Percentiles rank a stretch among this genome's conserved stretches.
Evolutionary conservation across 1,140 invertebrate genomes (phyloP).

Genomic region (Drosophila parvula): DNA sequence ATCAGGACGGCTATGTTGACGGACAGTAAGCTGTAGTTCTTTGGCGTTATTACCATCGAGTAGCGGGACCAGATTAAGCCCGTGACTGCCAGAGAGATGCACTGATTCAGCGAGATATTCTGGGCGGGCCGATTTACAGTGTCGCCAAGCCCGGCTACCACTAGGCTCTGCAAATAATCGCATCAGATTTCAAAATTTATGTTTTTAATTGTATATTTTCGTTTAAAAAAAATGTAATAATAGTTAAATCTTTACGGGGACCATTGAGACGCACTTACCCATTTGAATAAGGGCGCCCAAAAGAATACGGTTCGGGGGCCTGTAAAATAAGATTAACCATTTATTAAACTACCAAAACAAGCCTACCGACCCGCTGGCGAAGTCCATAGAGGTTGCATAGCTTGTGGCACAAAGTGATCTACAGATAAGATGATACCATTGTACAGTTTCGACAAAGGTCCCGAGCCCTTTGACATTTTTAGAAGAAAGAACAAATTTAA

Average conservation of each 20-base stretch:
- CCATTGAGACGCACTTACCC: constrained; percentile 34
- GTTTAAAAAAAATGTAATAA: not conserved
- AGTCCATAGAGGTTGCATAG: constrained; percentile 54
- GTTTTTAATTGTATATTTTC: too few species aligned
- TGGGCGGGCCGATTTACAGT: constrained; percentile 46
- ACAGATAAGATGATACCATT: constrained; percentile 28
- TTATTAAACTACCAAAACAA: not conserved
- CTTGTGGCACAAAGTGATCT: constrained; percentile 47
- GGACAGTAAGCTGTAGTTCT: constrained; percentile 57
- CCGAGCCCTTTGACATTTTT: constrained; percentile 50
- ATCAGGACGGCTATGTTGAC: constrained; percentile 54
- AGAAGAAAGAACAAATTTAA: not conserved
- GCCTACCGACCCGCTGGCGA: constrained; percentile 40
- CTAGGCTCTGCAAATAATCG: constrained; percentile 27
- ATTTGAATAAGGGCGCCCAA: constrained; percentile 63
- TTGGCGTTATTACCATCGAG: constrained; percentile 63
- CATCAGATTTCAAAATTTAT: not conserved
- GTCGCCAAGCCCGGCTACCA: constrained; percentile 60
- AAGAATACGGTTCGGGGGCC: constrained; percentile 67
- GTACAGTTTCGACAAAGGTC: constrained; percentile 51
- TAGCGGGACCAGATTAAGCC: constrained; percentile 62
- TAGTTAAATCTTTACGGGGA: not conserved
- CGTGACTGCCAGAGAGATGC: constrained; percentile 31
- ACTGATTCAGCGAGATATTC: constrained; percentile 57
- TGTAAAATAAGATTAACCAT: not conserved